A percentile compares a stretch with the other conserved stretches of the same genome.
phyloP scores from a whole-genome alignment of 1,140 invertebrate genomes.

The Drosophila micromelanica region DNA sequence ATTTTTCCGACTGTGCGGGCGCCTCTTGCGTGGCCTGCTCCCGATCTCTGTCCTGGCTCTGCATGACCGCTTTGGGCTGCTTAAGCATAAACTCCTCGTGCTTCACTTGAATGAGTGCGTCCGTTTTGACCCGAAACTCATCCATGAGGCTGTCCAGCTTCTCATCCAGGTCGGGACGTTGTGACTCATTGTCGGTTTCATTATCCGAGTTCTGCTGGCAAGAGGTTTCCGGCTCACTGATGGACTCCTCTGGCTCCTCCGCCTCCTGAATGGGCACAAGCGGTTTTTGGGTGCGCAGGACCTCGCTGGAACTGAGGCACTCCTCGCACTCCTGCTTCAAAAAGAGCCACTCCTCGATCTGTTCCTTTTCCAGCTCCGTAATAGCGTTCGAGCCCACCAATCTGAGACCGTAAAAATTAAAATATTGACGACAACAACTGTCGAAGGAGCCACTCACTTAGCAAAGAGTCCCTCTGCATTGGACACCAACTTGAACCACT shows the following conservation, averaged over 20 bases:
- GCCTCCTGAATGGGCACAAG: conserved; percentile 88
- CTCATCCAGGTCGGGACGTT: conserved; percentile 88
- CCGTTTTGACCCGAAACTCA: conserved; percentile 89
- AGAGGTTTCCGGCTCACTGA: conserved; percentile 84
- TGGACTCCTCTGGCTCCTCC: conserved; percentile 86
- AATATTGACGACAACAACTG: background rate
- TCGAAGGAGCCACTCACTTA: conserved; percentile 84
- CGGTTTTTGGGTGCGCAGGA: conserved; percentile 85
- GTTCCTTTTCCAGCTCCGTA: conserved; percentile 87
- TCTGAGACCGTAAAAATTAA: conserved; percentile 27
- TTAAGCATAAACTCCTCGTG: conserved; percentile 86
- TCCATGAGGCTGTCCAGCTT: conserved; percentile 90
- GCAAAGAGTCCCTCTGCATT: conserved; percentile 93
- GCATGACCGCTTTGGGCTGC: conserved; percentile 80
- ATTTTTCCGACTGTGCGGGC: conserved; percentile 29
- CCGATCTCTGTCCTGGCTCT: conserved; percentile 64
- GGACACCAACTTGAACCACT: conserved; percentile 92
- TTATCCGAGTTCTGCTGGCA: conserved; percentile 87
- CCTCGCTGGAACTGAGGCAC: conserved; percentile 88
- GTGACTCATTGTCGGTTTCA: conserved; percentile 87
- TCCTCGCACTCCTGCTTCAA: conserved; percentile 94
- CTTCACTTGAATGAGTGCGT: conserved; percentile 87
- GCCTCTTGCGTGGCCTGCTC: conserved; percentile 43
- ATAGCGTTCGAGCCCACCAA: conserved; percentile 86
- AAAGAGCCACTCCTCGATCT: conserved; percentile 93